phyloP scores from a whole-genome alignment of 1,140 invertebrate genomes.

The Berghia stephanieae region DNA sequence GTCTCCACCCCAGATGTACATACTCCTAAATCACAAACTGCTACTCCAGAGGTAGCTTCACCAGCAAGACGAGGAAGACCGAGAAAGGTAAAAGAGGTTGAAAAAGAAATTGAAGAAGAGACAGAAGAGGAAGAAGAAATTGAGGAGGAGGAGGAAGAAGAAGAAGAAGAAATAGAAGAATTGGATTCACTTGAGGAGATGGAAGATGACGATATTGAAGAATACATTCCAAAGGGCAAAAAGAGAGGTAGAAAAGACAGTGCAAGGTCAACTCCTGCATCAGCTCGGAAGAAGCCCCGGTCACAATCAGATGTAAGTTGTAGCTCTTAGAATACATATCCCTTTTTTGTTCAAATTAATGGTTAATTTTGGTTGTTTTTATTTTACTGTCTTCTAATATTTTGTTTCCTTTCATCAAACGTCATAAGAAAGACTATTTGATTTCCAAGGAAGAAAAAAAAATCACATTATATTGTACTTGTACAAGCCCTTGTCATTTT shows the following conservation, averaged over 20 bases:
- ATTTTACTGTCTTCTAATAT: too few relatives aligned
- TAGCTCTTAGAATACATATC: background rate
- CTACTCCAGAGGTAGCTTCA: slow-evolving; percentile 10
- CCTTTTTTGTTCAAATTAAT: too few relatives aligned
- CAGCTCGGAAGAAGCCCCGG: slow-evolving; percentile 28
- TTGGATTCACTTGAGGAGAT: background rate
- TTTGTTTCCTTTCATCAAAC: too few relatives aligned
- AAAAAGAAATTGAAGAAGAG: slow-evolving; percentile 33
- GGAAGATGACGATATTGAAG: slow-evolving; percentile 5
- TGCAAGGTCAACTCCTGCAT: background rate
- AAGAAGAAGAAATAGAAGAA: slow-evolving; percentile 15
- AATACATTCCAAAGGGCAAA: background rate
- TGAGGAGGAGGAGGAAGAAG: slow-evolving; percentile 29
- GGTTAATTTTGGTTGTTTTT: too few relatives aligned
- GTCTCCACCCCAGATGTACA: too few relatives aligned
- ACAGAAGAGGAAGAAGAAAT: slow-evolving; percentile 19
- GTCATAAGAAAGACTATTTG: too few relatives aligned
- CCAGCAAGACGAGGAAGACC: slow-evolving; percentile 30
- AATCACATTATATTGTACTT: too few relatives aligned
- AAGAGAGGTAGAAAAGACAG: slow-evolving; percentile 5
- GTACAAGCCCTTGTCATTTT: too few relatives aligned
- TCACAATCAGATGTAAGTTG: slow-evolving; percentile 32
- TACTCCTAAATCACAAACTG: too few relatives aligned
- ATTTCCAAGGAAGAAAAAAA: too few relatives aligned
- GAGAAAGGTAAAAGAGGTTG: slow-evolving; percentile 4